Evolutionary conservation across 1,140 invertebrate species (phyloP).

Genomic region (Dinoponera quadriceps): DNA sequence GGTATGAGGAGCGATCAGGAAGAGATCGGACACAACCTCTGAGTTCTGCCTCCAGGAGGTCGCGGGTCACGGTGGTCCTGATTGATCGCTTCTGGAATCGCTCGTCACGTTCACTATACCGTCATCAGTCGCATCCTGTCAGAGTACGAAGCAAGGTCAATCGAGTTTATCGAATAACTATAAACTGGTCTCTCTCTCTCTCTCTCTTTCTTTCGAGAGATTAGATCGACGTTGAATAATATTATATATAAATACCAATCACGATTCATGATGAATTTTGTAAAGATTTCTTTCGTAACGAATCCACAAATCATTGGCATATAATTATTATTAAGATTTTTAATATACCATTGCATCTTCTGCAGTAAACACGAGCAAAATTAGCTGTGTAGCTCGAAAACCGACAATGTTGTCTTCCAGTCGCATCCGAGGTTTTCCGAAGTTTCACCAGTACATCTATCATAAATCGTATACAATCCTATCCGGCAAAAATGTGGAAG

Average conservation of each 20-base stretch:
- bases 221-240: constrained; percentile 15
- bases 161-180: neutral
- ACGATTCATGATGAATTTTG: neutral
- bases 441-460: neutral
- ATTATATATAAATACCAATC: neutral
- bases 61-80: constrained; percentile 56
- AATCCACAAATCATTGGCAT: neutral
- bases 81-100: constrained; percentile 60
- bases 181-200: neutral
- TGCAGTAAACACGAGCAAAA: too few relatives aligned
- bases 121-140: constrained; percentile 44
- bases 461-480: neutral
- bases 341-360: neutral
- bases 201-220: neutral
- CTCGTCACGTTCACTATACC: constrained; percentile 51
- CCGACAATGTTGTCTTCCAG: too few relatives aligned
- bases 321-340: neutral
- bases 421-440: neutral
- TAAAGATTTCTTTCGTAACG: neutral
- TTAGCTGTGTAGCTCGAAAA: too few relatives aligned
- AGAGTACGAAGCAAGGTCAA: neutral
- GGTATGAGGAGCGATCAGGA: constrained; percentile 13
- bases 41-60: constrained; percentile 43
- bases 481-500: constrained; percentile 2
- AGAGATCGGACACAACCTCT: constrained; percentile 2